Percentiles rank a stretch among this genome's conserved stretches.
Conservation (phyloP, 2,888 invertebrate genomes). For the Dicyrtoma fusca region DNA sequence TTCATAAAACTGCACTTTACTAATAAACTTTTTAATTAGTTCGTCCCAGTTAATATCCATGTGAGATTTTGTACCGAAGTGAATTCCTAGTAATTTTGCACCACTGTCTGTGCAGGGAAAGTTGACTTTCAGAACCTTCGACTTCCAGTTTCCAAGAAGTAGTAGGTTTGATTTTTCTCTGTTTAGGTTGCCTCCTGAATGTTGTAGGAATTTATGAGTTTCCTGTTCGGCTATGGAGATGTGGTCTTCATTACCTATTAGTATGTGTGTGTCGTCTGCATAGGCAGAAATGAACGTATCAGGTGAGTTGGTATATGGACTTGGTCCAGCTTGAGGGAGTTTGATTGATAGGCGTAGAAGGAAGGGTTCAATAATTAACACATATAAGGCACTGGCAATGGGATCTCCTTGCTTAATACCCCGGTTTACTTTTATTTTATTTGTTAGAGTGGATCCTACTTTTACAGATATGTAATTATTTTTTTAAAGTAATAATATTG, state of each 20-base stretch:
- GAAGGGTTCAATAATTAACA: neutral
- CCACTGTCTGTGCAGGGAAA: neutral
- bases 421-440: neutral
- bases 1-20: neutral
- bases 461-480: too few relatives aligned
- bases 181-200: neutral
- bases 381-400: neutral
- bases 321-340: neutral
- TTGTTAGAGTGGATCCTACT: too few relatives aligned
- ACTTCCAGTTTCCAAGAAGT: neutral
- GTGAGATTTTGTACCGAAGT: neutral
- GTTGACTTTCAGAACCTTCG: neutral
- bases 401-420: constrained; percentile 4
- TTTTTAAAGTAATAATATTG: too few relatives aligned
- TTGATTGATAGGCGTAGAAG: neutral
- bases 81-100: neutral
- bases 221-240: neutral
- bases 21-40: neutral
- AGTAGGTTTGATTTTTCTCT: neutral
- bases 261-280: neutral
- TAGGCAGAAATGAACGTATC: neutral
- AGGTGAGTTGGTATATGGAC: neutral
- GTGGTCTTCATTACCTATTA: neutral
- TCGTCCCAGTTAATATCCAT: neutral
- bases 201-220: neutral